Conservation (phyloP, 2,888 invertebrate species). For the Thymelicus lineola region DNA sequence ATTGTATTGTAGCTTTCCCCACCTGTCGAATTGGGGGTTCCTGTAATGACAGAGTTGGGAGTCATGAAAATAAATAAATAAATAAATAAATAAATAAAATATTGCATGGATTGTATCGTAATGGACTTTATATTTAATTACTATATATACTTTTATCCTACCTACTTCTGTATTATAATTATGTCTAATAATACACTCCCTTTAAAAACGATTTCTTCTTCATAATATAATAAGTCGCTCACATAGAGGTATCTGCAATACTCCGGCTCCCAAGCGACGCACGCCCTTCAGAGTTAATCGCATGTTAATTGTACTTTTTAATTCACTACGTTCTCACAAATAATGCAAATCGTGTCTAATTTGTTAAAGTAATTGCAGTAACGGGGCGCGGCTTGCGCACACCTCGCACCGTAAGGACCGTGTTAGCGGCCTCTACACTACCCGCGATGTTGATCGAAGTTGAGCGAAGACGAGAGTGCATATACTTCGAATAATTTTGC, state of each 20-base stretch:
- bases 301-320: constrained; percentile 15
- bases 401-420: neutral
- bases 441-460: no score
- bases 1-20: no score
- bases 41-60: no score
- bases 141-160: neutral
- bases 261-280: neutral
- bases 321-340: constrained; percentile 10
- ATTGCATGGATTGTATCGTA: no score
- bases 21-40: no score
- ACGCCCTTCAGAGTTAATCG: neutral
- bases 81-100: no score
- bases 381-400: constrained; percentile 4
- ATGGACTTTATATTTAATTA: no score
- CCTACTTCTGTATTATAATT: neutral
- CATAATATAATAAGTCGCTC: neutral
- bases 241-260: neutral
- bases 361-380: constrained; percentile 17
- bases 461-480: no score
- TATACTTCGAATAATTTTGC: no score
- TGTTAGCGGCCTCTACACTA: neutral
- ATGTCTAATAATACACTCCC: neutral
- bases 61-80: no score
- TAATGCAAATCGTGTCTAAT: constrained; percentile 19
- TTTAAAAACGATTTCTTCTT: neutral